A percentile compares a stretch with the other conserved stretches of the same genome.
Evolutionary conservation across 92 coral and sea anemone species (phyloP).

Genomic region (Heteractis magnifica): DNA sequence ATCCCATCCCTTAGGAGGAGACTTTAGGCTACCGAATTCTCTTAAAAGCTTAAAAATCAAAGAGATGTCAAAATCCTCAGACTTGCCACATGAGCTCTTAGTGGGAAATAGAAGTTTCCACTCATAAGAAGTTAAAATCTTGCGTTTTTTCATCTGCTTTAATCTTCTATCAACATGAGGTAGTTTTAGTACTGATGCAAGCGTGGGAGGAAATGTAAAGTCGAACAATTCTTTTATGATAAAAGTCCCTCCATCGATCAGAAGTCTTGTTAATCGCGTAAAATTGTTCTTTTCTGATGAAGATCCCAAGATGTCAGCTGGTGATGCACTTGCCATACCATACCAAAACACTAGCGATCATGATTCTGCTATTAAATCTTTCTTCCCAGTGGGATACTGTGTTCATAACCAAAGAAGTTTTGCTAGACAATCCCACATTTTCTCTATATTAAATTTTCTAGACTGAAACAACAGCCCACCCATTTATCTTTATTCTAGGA

Average conservation of each 20-base stretch:
- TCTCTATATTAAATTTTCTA: too few relatives aligned
- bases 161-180: not conserved
- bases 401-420: too few relatives aligned
- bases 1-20: slow-evolving; percentile 57
- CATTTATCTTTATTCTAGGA: too few relatives aligned
- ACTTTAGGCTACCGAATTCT: slow-evolving; percentile 39
- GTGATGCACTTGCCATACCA: not conserved
- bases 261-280: not conserved
- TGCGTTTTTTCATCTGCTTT: not conserved
- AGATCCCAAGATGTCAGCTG: not conserved
- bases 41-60: slow-evolving; percentile 42
- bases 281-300: not conserved
- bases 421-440: too few relatives aligned
- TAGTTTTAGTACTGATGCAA: not conserved
- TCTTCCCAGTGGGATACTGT: too few relatives aligned
- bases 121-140: slow-evolving; percentile 17
- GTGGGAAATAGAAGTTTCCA: slow-evolving; percentile 47
- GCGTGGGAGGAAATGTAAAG: not conserved
- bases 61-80: slow-evolving; percentile 42
- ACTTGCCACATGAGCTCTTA: slow-evolving; percentile 9
- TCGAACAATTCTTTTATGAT: slow-evolving; percentile 5
- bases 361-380: too few relatives aligned
- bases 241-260: slow-evolving; percentile 4
- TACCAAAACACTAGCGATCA: too few relatives aligned
- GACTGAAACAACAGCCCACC: too few relatives aligned